Evolutionary conservation across 2,797 vertebrate species (phyloP).

Genomic region (Poeciliopsis paucimaculata): DNA sequence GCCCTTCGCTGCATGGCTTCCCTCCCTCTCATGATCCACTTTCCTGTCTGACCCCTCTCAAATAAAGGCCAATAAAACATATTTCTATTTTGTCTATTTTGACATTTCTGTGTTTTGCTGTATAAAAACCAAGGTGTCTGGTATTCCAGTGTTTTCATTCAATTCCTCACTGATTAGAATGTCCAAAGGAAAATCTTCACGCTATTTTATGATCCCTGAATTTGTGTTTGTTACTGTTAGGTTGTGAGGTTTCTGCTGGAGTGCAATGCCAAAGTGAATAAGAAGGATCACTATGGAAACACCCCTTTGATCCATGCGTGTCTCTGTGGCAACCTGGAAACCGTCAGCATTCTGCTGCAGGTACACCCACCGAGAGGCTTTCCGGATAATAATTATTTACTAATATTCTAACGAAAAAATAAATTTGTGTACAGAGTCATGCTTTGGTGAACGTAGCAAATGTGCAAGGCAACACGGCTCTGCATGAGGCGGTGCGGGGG

Average conservation of each 20-base stretch:
- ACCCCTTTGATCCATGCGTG: slow-evolving; percentile 91
- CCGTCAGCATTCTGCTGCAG: slow-evolving; percentile 82
- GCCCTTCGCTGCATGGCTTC: too few relatives aligned
- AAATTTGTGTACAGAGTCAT: slow-evolving; percentile 77
- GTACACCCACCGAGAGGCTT: slow-evolving; percentile 62
- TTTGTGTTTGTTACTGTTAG: slow-evolving; percentile 62
- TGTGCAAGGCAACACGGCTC: slow-evolving; percentile 88
- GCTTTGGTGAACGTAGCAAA: slow-evolving; percentile 86
- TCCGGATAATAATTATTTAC: too few relatives aligned
- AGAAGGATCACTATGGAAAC: slow-evolving; percentile 91
- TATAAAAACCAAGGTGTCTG: too few relatives aligned
- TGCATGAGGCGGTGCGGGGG: slow-evolving; percentile 88
- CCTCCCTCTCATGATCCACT: too few relatives aligned
- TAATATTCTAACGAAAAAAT: not conserved
- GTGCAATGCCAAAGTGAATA: slow-evolving; percentile 89
- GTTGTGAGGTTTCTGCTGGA: slow-evolving; percentile 88
- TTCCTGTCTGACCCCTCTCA: too few relatives aligned
- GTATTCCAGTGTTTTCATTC: not conserved
- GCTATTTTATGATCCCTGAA: not conserved
- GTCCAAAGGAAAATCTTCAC: not conserved
- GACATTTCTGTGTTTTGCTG: too few relatives aligned
- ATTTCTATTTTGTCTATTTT: too few relatives aligned
- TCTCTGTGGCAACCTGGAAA: slow-evolving; percentile 85
- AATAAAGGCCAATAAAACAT: too few relatives aligned
- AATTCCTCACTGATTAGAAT: not conserved